These are phyloP conservation scores for Sisyra nigra DNA, from an alignment of 2,888 invertebrate species.

Conservation along the genomic window DNA sequence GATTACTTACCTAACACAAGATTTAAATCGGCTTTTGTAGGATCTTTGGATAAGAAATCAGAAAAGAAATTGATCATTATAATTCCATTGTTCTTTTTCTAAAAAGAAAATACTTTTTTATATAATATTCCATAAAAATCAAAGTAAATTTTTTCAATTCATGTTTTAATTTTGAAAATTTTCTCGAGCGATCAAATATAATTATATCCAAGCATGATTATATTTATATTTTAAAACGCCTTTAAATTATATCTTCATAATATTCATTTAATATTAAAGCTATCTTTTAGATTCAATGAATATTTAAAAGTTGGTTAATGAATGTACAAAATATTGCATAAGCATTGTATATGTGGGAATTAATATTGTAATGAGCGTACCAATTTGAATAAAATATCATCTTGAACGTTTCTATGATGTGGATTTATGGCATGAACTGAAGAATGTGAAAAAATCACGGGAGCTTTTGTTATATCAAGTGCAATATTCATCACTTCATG, in stretches of 20 bases:
- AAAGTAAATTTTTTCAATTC: no score
- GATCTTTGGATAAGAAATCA: constrained; percentile 33
- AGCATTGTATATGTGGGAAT: no score
- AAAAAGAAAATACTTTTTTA: constrained; percentile 15
- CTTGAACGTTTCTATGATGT: constrained; percentile 39
- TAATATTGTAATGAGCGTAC: constrained; percentile 19
- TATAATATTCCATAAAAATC: no score
- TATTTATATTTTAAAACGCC: no score
- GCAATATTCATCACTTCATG: constrained; percentile 37
- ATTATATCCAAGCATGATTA: no score
- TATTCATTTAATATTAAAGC: no score
- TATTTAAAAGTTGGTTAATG: no score
- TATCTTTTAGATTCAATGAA: no score
- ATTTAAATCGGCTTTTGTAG: constrained; percentile 36
- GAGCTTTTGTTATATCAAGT: constrained; percentile 32
- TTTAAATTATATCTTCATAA: no score
- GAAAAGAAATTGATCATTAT: constrained; percentile 63
- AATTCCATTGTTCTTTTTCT: constrained; percentile 50
- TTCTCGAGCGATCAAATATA: no score
- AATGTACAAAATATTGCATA: no score
- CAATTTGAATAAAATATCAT: constrained; percentile 33
- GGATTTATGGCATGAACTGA: constrained; percentile 33
- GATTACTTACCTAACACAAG: constrained; percentile 46
- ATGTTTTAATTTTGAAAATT: no score
- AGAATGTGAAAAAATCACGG: constrained; percentile 45